phyloP scores from a whole-genome alignment of 2,888 invertebrate species.

The Cataglyphis livida region DNA sequence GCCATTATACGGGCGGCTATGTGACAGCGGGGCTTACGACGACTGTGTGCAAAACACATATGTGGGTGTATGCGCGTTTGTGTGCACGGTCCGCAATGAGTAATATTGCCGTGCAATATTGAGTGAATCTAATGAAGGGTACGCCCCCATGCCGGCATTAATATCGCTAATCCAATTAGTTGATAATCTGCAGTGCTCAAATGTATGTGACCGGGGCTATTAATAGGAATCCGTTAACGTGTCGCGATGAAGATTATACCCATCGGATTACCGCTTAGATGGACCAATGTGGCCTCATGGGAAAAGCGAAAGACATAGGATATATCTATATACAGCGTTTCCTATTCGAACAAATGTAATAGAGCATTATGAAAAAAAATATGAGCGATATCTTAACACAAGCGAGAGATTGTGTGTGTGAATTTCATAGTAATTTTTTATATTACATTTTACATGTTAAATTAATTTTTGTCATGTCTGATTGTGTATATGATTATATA shows the following conservation, averaged over 20 bases:
- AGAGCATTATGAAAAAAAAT: neutral
- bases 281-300: slow-evolving; percentile 4
- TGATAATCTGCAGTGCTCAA: slow-evolving; percentile 70
- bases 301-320: neutral
- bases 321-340: neutral
- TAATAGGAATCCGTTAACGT: slow-evolving; percentile 55
- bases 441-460: neutral
- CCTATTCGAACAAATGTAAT: neutral
- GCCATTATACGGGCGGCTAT: slow-evolving; percentile 41
- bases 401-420: neutral
- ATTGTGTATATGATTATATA: neutral
- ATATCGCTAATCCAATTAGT: slow-evolving; percentile 78
- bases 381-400: neutral
- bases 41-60: neutral
- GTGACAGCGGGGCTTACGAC: slow-evolving; percentile 31
- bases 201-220: slow-evolving; percentile 45
- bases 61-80: neutral
- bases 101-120: slow-evolving; percentile 72
- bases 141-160: slow-evolving; percentile 67
- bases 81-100: slow-evolving; percentile 47
- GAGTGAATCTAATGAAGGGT: slow-evolving; percentile 77
- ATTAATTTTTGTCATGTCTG: neutral
- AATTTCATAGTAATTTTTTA: no score
- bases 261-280: slow-evolving; percentile 32
- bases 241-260: slow-evolving; percentile 38